A percentile compares a stretch with the other conserved stretches of the same genome.
Conservation (phyloP, 2,113 vertebrate species). For the Meriones unguiculatus region DNA sequence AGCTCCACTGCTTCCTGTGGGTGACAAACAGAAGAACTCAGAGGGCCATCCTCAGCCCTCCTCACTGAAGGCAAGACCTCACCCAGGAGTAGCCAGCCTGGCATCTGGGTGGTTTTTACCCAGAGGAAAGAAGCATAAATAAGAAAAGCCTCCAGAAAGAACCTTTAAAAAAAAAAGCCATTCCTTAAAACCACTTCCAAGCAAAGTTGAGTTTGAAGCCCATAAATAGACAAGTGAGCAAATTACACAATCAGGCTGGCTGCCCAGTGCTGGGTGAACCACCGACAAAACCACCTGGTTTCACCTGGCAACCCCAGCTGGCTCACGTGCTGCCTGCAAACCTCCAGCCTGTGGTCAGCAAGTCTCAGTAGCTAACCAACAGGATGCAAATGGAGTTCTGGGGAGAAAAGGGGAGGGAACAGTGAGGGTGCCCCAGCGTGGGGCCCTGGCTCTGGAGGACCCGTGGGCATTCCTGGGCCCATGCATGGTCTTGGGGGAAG, state of each 20-base stretch:
- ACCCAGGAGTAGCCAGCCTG: neutral
- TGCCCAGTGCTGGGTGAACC: neutral
- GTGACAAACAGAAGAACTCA: neutral
- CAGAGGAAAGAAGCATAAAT: neutral
- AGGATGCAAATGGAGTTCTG: neutral
- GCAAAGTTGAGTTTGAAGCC: neutral
- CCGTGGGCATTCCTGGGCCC: neutral
- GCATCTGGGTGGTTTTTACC: neutral
- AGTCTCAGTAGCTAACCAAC: neutral
- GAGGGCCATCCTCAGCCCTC: neutral
- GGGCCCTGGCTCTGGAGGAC: neutral
- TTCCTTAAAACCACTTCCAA: conserved; percentile 12
- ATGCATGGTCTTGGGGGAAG: neutral
- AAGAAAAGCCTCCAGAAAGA: neutral
- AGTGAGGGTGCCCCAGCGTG: neutral
- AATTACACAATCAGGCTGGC: neutral
- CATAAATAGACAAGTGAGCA: neutral
- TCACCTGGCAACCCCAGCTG: neutral
- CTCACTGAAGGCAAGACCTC: neutral
- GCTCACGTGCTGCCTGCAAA: neutral
- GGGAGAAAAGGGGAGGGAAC: neutral
- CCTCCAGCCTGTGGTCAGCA: neutral
- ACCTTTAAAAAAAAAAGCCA: neutral
- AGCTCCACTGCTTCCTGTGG: neutral
- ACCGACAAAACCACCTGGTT: neutral